These are phyloP conservation scores for Coilia nasus DNA, from an alignment of 2,797 vertebrate genomes.

Conservation along the genomic window DNA sequence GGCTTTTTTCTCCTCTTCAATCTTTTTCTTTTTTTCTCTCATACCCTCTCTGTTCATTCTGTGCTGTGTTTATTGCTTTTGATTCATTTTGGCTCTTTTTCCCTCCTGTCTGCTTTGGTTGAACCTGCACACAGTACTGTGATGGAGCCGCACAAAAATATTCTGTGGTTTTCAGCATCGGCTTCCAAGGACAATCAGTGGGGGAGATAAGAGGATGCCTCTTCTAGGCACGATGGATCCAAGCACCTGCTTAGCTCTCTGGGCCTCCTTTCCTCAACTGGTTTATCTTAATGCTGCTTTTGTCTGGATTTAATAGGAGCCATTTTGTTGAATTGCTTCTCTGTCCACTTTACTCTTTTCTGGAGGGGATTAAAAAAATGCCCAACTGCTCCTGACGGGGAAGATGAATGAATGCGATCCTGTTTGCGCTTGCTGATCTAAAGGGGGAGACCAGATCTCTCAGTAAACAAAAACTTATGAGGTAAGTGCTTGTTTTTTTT, in stretches of 20 bases:
- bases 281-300: constrained; percentile 73
- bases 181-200: constrained; percentile 81
- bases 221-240: constrained; percentile 74
- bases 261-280: constrained; percentile 79
- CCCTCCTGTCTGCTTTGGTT: constrained; percentile 38
- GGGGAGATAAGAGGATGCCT: constrained; percentile 75
- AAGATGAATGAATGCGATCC: constrained; percentile 60
- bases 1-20: constrained; percentile 56
- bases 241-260: constrained; percentile 83
- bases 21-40: constrained; percentile 53
- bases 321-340: constrained; percentile 82
- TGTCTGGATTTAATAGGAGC: constrained; percentile 81
- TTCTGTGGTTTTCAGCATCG: constrained; percentile 70
- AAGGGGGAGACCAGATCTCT: constrained; percentile 65
- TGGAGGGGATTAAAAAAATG: constrained; percentile 56
- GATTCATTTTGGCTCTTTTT: constrained; percentile 27
- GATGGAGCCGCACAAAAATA: constrained; percentile 78
- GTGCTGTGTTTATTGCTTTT: constrained; percentile 18
- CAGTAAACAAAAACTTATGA: constrained; percentile 71
- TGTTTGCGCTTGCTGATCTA: constrained; percentile 65
- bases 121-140: constrained; percentile 51
- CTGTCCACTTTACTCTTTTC: constrained; percentile 74
- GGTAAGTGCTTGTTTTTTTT: constrained; percentile 67
- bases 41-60: constrained; percentile 47
- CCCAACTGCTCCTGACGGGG: constrained; percentile 61